These are phyloP conservation scores for Ditula angustiorana DNA, from an alignment of 2,888 invertebrate species.

Conservation along the genomic window DNA sequence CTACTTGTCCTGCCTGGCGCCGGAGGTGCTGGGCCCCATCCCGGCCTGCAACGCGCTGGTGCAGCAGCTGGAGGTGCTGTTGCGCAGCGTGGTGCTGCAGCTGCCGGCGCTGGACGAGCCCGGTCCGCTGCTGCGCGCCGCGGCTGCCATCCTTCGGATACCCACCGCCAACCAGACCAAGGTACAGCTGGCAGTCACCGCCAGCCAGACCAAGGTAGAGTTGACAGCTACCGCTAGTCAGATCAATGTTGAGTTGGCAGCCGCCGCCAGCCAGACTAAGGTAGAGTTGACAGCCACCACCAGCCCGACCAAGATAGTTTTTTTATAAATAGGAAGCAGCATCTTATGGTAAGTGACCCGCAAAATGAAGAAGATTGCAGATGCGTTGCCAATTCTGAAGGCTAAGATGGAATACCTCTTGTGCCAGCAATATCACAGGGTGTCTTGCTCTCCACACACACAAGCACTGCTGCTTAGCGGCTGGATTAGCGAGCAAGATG, in stretches of 20 bases:
- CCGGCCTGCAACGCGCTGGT: constrained; percentile 91
- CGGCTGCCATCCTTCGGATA: constrained; percentile 92
- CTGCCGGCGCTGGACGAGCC: constrained; percentile 89
- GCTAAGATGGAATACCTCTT: too few species aligned
- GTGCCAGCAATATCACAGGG: too few species aligned
- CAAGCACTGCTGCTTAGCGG: too few species aligned
- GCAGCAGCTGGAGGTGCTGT: constrained; percentile 94
- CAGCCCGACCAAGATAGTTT: background rate
- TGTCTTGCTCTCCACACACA: too few species aligned
- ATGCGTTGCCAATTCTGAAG: too few species aligned
- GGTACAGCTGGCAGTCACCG: constrained; percentile 59
- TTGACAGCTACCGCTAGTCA: background rate
- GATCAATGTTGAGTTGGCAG: background rate
- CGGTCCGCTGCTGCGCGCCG: constrained; percentile 90
- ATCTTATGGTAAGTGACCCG: too few species aligned
- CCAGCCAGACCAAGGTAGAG: background rate
- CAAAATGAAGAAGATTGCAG: too few species aligned
- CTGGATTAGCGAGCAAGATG: too few species aligned
- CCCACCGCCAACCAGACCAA: constrained; percentile 93
- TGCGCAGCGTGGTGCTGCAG: constrained; percentile 90
- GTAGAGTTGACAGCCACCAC: background rate
- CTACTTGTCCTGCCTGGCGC: constrained; percentile 96
- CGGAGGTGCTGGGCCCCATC: constrained; percentile 90
- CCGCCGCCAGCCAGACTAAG: background rate
- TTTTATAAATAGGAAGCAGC: too few species aligned